phyloP scores from a whole-genome alignment of 2,888 invertebrate genomes.

The Dryobota labecula region DNA sequence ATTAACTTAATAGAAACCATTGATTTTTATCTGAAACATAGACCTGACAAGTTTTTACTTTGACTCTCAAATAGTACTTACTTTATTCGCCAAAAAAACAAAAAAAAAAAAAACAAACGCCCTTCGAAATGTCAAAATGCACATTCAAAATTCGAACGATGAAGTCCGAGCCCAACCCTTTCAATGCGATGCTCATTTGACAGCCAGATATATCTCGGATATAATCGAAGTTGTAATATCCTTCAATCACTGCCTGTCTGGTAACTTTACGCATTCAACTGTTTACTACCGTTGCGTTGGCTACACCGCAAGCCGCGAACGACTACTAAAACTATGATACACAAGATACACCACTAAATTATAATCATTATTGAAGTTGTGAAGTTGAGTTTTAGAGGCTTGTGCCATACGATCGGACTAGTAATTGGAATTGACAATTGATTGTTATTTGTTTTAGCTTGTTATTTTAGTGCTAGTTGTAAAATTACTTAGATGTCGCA shows the following conservation, averaged over 20 bases:
- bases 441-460: constrained; percentile 27
- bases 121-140: not conserved
- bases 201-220: constrained; percentile 49
- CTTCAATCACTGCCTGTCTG: constrained; percentile 66
- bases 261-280: constrained; percentile 72
- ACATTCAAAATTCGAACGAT: constrained; percentile 38
- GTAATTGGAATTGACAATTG: constrained; percentile 43
- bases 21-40: not conserved
- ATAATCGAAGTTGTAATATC: constrained; percentile 52
- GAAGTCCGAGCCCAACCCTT: constrained; percentile 32
- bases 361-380: constrained; percentile 42
- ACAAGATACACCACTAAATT: constrained; percentile 53
- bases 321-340: constrained; percentile 66
- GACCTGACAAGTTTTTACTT: not conserved
- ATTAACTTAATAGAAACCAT: not conserved
- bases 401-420: constrained; percentile 5
- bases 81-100: not conserved
- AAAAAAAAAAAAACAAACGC: no score
- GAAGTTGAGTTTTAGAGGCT: constrained; percentile 33
- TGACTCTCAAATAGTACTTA: not conserved
- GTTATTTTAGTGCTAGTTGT: constrained; percentile 10
- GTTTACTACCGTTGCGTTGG: constrained; percentile 61
- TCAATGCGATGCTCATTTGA: constrained; percentile 44
- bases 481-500: not conserved
- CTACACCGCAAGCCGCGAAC: constrained; percentile 49